Evolutionary conservation across 1,140 invertebrate genomes (phyloP).

Genomic region (Dreissena polymorpha): DNA sequence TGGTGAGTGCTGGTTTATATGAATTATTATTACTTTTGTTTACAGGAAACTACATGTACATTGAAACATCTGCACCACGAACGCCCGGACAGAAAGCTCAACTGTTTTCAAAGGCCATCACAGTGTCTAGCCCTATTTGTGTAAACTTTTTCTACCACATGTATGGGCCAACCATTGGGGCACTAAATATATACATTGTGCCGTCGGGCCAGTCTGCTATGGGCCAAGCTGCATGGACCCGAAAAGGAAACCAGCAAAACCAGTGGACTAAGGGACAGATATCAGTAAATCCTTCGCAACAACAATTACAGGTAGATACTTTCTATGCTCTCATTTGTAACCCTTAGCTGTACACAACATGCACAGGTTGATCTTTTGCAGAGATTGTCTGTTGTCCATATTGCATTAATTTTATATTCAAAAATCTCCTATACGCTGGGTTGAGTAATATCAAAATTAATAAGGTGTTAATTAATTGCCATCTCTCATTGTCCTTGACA

Average conservation of each 20-base stretch:
- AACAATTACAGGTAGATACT: conserved; percentile 49
- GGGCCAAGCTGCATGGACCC: conserved; percentile 63
- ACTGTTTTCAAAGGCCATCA: conserved; percentile 35
- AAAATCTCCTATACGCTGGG: no score
- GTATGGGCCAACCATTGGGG: conserved; percentile 82
- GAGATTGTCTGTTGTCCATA: no score
- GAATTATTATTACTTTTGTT: not conserved
- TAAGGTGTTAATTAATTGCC: no score
- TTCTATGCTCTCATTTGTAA: not conserved
- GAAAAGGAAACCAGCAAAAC: conserved; percentile 73
- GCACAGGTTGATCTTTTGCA: no score
- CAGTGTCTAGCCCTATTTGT: conserved; percentile 52
- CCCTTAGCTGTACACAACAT: not conserved
- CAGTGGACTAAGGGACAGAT: conserved; percentile 69
- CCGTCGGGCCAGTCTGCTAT: conserved; percentile 38
- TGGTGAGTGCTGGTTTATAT: no score
- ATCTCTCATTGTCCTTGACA: no score
- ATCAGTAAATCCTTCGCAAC: conserved; percentile 48
- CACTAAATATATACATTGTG: conserved; percentile 65
- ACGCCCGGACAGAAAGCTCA: conserved; percentile 64
- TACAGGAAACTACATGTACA: conserved; percentile 72
- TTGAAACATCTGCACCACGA: conserved; percentile 66
- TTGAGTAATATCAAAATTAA: no score
- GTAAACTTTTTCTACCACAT: conserved; percentile 86
- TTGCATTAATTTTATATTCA: no score